Evolutionary conservation across 2,797 vertebrate genomes (phyloP), one percentile per base, ranked within the genome.

Genomic region (Cryptoprocta ferox): DNA sequence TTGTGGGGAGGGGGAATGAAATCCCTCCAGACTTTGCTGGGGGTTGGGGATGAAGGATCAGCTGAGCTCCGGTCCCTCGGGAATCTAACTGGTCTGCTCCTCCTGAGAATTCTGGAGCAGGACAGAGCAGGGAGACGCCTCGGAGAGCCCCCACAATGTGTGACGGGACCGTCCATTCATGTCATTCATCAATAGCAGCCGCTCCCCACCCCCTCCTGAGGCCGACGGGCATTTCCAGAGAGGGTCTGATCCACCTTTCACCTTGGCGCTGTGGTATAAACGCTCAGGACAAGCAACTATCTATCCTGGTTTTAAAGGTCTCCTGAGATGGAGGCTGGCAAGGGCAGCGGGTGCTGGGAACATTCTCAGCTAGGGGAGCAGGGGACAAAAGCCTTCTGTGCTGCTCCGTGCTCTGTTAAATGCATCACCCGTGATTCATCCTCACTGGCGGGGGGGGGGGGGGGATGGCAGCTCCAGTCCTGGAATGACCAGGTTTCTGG

Each of bases 121-220:
- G 26, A 16, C 3, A 12, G 35, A 39, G 56, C 19, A 16, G 37
- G 48, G 30, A 21, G 24, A 76, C 63, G 14, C 35, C 68, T 15
- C 5, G 4, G 53, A 48, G 78, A 63, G 48, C 26, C 24, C 85
- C 45, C 45, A 11, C 3, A 18, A 0, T 1, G 8, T 26, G 24
- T 0, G 6, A 45, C 0, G 8, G 26, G 59, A 18, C 7, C 48
- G 4, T 39, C 18, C 16, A 13, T 16, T 19, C 28, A 8, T 0
- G 28, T 37, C 68, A 12, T 7, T 81, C 53, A 24, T 26, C 30
- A 42, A 21, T 30, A n/a, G 80, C 11, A 82, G 76, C 78, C 59
- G 10, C n/a, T 11, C 48, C 45, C 48, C 12, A 13, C 48, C 48
- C 48, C 42, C 50, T 6, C 0, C 50, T 7, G 12, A 79, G 75